Conservation (phyloP, 2,888 invertebrate species). For the Eupithecia inturbata region DNA sequence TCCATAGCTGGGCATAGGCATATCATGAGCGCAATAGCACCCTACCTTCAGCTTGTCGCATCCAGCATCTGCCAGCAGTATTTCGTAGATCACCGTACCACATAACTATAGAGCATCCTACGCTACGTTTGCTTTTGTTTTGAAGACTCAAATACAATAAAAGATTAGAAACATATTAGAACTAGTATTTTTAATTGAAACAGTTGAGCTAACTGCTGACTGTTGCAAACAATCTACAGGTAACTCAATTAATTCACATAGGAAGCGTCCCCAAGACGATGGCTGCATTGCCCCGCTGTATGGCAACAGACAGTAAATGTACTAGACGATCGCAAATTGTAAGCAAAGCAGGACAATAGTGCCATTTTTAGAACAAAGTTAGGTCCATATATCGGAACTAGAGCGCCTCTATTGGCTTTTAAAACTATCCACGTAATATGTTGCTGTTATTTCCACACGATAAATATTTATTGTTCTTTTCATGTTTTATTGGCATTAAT, state of each 20-base stretch:
- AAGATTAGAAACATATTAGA: no score
- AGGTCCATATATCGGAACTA: constrained; percentile 29
- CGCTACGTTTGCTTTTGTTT: no score
- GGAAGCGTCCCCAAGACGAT: not conserved
- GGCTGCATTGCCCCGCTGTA: not conserved
- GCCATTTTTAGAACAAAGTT: constrained; percentile 25
- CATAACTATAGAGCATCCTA: no score
- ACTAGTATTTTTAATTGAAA: no score
- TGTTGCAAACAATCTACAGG: not conserved
- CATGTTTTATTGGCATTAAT: constrained; percentile 55
- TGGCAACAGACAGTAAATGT: not conserved
- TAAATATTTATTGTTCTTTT: constrained; percentile 58
- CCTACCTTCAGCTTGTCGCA: no score
- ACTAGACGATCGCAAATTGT: not conserved
- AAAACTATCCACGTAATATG: constrained; percentile 48
- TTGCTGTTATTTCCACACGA: constrained; percentile 48
- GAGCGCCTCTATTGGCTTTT: constrained; percentile 38
- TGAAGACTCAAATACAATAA: no score
- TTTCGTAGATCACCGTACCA: no score
- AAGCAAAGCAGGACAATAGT: not conserved
- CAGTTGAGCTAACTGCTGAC: no score
- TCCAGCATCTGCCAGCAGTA: no score
- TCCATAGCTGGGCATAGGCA: no score
- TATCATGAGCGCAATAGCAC: no score
- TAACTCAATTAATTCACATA: not conserved